Evolutionary conservation across 2,113 vertebrate species (phyloP).

Genomic region (Aleadryas rufinucha): DNA sequence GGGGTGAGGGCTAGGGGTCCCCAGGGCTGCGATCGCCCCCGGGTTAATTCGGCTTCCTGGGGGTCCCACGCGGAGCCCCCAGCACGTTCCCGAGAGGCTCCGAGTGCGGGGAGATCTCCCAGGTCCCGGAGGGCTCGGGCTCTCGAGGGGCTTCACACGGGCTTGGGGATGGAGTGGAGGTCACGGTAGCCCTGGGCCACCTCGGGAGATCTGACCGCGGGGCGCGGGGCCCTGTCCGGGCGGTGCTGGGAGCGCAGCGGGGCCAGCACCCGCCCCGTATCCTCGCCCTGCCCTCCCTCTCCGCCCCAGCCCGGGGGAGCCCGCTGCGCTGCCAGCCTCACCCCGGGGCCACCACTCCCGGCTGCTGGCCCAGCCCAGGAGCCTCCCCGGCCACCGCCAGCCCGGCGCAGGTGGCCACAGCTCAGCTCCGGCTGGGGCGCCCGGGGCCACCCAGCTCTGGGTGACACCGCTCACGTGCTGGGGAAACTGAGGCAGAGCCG

Average conservation of each 20-base stretch:
- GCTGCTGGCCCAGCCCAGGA: neutral
- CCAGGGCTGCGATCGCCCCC: neutral
- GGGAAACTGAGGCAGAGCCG: neutral
- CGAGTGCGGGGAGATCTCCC: neutral
- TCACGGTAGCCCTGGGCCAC: neutral
- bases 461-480: neutral
- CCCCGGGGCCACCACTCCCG: neutral
- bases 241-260: slow-evolving; percentile 73
- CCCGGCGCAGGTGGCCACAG: neutral
- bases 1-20: neutral
- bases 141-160: neutral
- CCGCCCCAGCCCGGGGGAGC: neutral
- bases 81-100: fast-evolving
- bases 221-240: neutral
- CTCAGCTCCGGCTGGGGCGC: neutral
- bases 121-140: fast-evolving
- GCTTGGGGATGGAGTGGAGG: fast-evolving
- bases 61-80: fast-evolving
- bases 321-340: neutral
- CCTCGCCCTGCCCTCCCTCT: neutral
- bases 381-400: neutral
- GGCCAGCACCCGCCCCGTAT: slow-evolving; percentile 5
- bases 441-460: neutral
- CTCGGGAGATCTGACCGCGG: neutral
- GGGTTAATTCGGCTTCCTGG: fast-evolving